Percentiles rank a stretch among this genome's conserved stretches.
These are phyloP conservation scores for Coilia nasus DNA, from an alignment of 2,797 vertebrate genomes.

Conservation along the genomic window DNA sequence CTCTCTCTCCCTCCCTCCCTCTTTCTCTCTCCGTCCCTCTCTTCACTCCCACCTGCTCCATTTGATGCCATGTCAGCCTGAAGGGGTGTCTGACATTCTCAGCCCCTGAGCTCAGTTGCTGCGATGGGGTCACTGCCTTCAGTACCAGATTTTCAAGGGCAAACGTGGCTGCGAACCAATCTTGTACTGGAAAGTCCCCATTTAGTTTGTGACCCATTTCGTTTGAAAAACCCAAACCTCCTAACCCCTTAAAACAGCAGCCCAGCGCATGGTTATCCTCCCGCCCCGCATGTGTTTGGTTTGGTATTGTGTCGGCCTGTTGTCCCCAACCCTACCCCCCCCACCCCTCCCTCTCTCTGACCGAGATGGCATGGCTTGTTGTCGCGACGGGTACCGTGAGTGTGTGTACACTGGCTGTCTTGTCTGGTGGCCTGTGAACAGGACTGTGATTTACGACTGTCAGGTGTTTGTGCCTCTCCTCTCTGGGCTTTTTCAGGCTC, in stretches of 20 bases:
- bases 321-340: not conserved
- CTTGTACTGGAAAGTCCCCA: conserved; percentile 3
- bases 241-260: not conserved
- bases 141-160: conserved; percentile 12
- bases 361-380: not conserved
- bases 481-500: conserved; percentile 1
- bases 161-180: not conserved
- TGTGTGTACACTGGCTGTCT: too few species aligned
- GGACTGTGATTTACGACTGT: conserved; percentile 39
- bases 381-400: too few species aligned
- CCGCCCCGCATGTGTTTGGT: not conserved
- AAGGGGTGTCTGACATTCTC: not conserved
- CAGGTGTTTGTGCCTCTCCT: conserved; percentile 40
- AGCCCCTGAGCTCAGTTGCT: not conserved
- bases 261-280: not conserved
- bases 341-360: not conserved
- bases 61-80: not conserved
- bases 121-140: not conserved
- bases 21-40: not conserved
- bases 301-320: not conserved
- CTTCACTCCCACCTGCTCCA: not conserved
- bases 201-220: not conserved
- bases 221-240: not conserved
- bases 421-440: not conserved
- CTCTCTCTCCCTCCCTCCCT: too few species aligned